A percentile compares a stretch with the other conserved stretches of the same genome.
Conservation (phyloP, 1,140 invertebrate species). For the Conopomorpha cramerella region DNA sequence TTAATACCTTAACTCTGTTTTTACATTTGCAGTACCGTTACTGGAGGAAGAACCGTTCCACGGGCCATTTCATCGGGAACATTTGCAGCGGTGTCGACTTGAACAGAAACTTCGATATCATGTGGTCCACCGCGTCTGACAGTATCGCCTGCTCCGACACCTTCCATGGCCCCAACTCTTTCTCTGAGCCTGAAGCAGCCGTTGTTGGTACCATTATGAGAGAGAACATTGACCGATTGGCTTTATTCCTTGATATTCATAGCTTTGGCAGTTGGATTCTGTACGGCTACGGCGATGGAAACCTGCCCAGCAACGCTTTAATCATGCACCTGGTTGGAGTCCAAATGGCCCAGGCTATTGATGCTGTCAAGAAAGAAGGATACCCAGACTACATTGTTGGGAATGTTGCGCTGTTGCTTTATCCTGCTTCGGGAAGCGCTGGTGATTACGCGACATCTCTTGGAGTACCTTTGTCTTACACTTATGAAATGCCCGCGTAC, state of each 20-base stretch:
- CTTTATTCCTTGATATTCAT: constrained; percentile 66
- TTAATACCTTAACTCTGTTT: constrained; percentile 18
- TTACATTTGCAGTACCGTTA: constrained; percentile 37
- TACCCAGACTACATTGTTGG: constrained; percentile 56
- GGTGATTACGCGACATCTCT: constrained; percentile 36
- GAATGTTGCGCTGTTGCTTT: constrained; percentile 59
- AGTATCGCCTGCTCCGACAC: constrained; percentile 67
- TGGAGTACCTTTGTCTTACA: constrained; percentile 17
- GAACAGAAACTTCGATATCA: constrained; percentile 67
- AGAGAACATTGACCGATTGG: constrained; percentile 25
- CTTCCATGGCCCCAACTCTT: constrained; percentile 67
- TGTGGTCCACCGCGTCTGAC: constrained; percentile 51
- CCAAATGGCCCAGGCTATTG: constrained; percentile 33
- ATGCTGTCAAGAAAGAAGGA: constrained; percentile 20
- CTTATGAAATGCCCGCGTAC: constrained; percentile 18
- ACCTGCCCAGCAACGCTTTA: constrained; percentile 52
- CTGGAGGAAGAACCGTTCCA: constrained; percentile 66
- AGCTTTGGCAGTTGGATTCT: constrained; percentile 68
- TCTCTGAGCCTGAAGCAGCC: constrained; percentile 73
- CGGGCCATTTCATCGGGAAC: constrained; percentile 12
- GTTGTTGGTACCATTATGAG: constrained; percentile 39
- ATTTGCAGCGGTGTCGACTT: constrained; percentile 63
- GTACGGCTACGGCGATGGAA: constrained; percentile 66
- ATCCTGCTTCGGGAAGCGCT: constrained; percentile 29
- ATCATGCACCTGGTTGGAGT: constrained; percentile 25